Evolutionary conservation across 2,797 vertebrate species (phyloP).

Genomic region (Acanthis flammea): DNA sequence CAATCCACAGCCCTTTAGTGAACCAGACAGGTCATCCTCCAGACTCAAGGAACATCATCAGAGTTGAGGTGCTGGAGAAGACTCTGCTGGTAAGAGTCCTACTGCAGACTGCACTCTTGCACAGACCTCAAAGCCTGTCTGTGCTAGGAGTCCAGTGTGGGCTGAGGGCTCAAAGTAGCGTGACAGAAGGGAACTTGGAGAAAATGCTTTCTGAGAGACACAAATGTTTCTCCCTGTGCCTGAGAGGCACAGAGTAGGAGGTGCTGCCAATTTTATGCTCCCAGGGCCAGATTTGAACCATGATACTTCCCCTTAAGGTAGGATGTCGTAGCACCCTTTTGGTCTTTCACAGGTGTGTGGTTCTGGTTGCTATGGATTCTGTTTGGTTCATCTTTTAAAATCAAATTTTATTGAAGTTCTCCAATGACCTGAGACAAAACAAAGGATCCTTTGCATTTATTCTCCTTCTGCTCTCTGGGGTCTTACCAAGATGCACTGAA

Average conservation of each 20-base stretch:
- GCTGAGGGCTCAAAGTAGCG: not conserved
- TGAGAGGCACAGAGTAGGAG: not conserved
- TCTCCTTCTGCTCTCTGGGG: not conserved
- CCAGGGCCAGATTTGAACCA: not conserved
- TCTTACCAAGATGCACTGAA: not conserved
- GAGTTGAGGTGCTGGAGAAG: not conserved
- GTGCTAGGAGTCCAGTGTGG: not conserved
- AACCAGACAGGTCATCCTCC: not conserved
- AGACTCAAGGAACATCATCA: not conserved
- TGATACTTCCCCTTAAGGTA: not conserved
- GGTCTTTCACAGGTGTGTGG: not conserved
- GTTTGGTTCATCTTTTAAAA: not conserved
- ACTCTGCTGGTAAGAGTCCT: not conserved
- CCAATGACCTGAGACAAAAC: not conserved
- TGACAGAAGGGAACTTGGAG: not conserved
- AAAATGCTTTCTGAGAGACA: not conserved
- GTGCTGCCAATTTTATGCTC: not conserved
- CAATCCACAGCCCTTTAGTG: fast-evolving
- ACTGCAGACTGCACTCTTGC: not conserved
- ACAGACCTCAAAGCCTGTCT: not conserved
- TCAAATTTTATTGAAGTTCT: not conserved
- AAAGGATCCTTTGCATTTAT: not conserved
- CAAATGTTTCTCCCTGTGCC: not conserved
- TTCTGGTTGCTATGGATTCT: not conserved
- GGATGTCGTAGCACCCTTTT: not conserved